Conservation (phyloP, 1,140 invertebrate genomes). For the Anadara kagoshimensis region DNA sequence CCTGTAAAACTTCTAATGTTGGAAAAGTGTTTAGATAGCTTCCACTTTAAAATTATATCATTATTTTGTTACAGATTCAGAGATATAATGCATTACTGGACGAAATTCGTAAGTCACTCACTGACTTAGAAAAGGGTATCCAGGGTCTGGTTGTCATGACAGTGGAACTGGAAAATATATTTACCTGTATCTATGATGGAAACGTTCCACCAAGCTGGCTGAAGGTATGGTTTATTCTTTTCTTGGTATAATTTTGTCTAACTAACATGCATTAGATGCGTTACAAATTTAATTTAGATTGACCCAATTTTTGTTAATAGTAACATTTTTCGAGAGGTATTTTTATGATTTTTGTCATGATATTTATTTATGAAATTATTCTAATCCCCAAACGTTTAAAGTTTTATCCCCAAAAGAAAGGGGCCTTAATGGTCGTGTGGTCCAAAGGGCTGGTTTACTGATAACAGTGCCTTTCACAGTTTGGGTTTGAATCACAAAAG, state of each 20-base stretch:
- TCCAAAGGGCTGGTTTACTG: too few relatives aligned
- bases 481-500: too few relatives aligned
- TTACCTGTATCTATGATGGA: conserved; percentile 85
- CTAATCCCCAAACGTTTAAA: too few relatives aligned
- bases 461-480: too few relatives aligned
- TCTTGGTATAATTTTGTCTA: background rate
- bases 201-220: conserved; percentile 85
- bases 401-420: too few relatives aligned
- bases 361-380: background rate
- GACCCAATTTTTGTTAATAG: background rate
- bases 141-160: conserved; percentile 90
- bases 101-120: conserved; percentile 77
- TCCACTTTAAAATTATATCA: background rate
- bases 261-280: too few relatives aligned
- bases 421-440: too few relatives aligned
- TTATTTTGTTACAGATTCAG: conserved; percentile 70
- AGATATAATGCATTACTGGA: conserved; percentile 79
- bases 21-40: too few relatives aligned
- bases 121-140: conserved; percentile 85
- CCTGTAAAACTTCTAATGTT: too few relatives aligned
- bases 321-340: background rate
- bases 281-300: background rate
- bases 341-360: background rate
- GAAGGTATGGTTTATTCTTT: conserved; percentile 76
- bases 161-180: conserved; percentile 86